Base-by-base conservation (phyloP, 2,888 invertebrate species). In the Rhorus exstirpatorius region DNA sequence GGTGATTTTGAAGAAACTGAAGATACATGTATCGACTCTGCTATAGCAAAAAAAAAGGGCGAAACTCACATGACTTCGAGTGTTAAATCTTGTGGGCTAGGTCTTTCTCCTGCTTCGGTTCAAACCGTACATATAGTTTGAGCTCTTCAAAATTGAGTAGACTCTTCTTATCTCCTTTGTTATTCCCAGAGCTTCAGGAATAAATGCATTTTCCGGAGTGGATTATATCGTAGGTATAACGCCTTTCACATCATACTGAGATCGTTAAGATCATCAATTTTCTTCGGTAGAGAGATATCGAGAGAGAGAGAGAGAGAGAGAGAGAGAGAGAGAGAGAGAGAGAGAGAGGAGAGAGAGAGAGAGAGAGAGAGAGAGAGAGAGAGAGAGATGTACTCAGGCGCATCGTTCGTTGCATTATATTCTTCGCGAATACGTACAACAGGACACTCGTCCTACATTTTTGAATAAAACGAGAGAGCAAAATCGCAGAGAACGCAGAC, bases 231-330 rank as follows among this genome's bases (percentile, higher is more conserved):
- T 17, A 17, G 17, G 17, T 35, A 65, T 49, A 26, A 71, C 35
- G 31, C n/a, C 21, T 35, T 31, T 35, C 14, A 65, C 65, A 58
- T 58, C 76, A 67, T 67, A 67, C 17, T 1, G 38, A 7, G 35
- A 38, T 71, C 70, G 75, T 80, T 70, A 76, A 26, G 63, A 76
- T 76, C 55, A 80, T 80, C 58, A 76, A 80, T 80, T 76, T 58
- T 58, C 63, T 41, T 49, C 41, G 14, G 38, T 35, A 35, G 4
- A 51, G 51, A 12, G 10, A 14, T 8, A 24, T 1, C 1, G 24
- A 14, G 44, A 53, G 68, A 21, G 19, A 19, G 35, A 19, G 8
- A 17, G 10, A 35, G 14, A 60, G 17, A 12, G 21, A 21, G 26
- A n/a, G 3, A n/a, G 14, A 31, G 14, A 31, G 26, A 14, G 26